Evolutionary conservation across 1,140 invertebrate species (phyloP).

Genomic region (Brachionus sp.): DNA sequence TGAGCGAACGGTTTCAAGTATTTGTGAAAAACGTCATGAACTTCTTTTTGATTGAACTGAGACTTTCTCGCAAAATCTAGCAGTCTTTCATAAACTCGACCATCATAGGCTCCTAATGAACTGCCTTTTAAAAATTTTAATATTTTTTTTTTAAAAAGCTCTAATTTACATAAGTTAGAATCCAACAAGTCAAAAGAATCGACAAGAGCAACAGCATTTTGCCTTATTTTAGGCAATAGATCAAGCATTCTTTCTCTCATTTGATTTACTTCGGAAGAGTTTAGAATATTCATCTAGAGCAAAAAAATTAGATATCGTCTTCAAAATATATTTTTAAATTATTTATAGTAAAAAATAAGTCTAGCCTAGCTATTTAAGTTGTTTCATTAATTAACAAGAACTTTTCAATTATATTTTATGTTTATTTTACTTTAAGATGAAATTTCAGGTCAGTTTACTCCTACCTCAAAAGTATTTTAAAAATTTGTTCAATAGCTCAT

Average conservation of each 20-base stretch:
- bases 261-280: neutral
- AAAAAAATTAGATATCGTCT: neutral
- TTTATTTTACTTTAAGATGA: neutral
- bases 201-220: conserved; percentile 16
- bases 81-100: conserved; percentile 81
- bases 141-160: neutral
- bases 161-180: conserved; percentile 36
- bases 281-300: neutral
- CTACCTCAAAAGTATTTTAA: neutral
- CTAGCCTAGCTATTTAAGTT: neutral
- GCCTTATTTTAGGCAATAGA: neutral
- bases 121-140: conserved; percentile 59
- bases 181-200: conserved; percentile 34
- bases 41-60: conserved; percentile 73
- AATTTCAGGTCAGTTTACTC: neutral
- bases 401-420: neutral
- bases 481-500: neutral
- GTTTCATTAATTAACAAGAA: neutral
- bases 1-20: neutral
- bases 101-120: conserved; percentile 80
- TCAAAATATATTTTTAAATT: neutral
- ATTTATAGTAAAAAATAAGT: neutral
- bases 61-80: conserved; percentile 78
- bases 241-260: conserved; percentile 14
- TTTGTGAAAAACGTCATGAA: conserved; percentile 48